A percentile compares a stretch with the other conserved stretches of the same genome.
Evolutionary conservation across 64 coral and sea anemone species (phyloP).

Genomic region (Hydrozoanthus tunicans): DNA sequence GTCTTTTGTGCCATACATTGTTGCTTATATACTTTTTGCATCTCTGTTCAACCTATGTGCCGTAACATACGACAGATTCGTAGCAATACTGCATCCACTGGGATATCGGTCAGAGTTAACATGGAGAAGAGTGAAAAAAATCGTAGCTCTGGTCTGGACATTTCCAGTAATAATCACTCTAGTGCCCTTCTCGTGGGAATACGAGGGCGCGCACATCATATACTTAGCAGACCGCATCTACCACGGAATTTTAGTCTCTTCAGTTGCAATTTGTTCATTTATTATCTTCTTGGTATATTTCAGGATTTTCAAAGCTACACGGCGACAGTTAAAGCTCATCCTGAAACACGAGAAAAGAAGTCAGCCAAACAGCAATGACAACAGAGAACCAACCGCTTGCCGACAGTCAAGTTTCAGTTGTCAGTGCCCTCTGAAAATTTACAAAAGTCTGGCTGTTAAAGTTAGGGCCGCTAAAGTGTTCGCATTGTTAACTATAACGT

Average conservation of each 20-base stretch:
- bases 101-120: conserved; percentile 79
- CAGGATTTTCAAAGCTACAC: conserved; percentile 20
- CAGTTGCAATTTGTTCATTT: neutral
- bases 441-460: neutral
- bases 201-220: no score
- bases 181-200: conserved; percentile 77
- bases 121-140: conserved; percentile 59
- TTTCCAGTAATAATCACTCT: conserved; percentile 69
- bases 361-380: neutral
- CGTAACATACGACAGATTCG: conserved; percentile 93
- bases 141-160: conserved; percentile 73
- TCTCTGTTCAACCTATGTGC: conserved; percentile 98
- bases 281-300: conserved; percentile 26
- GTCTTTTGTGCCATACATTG: conserved; percentile 66
- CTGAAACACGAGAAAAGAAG: neutral
- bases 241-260: conserved; percentile 11
- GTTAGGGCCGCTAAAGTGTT: conserved; percentile 31
- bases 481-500: conserved; percentile 12
- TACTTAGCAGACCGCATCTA: conserved; percentile 11
- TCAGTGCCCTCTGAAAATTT: neutral
- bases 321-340: conserved; percentile 23
- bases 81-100: conserved; percentile 77
- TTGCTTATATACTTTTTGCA: conserved; percentile 92
- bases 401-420: neutral
- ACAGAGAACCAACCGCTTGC: no score